Conservation (phyloP, 2,888 invertebrate genomes). For the Diaphora mendica region DNA sequence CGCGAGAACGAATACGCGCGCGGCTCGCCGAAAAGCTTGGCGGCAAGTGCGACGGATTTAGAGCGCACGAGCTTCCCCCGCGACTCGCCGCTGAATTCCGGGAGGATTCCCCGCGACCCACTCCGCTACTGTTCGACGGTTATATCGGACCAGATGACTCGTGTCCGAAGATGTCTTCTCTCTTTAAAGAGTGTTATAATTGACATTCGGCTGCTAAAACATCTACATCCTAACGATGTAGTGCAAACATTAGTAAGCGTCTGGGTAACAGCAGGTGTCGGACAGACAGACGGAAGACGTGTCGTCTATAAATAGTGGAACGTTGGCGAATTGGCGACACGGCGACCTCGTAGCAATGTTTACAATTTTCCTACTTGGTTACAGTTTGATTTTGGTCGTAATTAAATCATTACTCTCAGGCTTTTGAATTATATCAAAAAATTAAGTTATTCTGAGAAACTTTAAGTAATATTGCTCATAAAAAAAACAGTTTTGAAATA, state of each 20-base stretch:
- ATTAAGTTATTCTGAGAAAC: background rate
- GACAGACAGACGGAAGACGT: conserved; percentile 83
- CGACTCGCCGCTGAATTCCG: conserved; percentile 78
- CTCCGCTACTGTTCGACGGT: conserved; percentile 70
- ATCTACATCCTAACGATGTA: conserved; percentile 51
- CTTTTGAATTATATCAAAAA: background rate
- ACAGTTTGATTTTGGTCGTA: conserved; percentile 49
- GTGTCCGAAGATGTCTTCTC: conserved; percentile 52
- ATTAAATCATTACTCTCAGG: conserved; percentile 12
- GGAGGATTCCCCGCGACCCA: conserved; percentile 84
- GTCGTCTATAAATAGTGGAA: conserved; percentile 76
- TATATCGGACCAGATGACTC: conserved; percentile 75
- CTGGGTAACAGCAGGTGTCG: conserved; percentile 73
- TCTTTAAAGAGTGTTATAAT: conserved; percentile 62
- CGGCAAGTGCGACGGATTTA: conserved; percentile 83
- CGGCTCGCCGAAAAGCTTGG: conserved; percentile 76
- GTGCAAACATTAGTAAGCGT: conserved; percentile 57
- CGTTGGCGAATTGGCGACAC: conserved; percentile 80
- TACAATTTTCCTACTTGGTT: conserved; percentile 73
- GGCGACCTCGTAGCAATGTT: conserved; percentile 81
- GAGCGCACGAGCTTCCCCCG: conserved; percentile 78
- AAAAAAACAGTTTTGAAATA: conserved; percentile 14
- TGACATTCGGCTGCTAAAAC: conserved; percentile 47
- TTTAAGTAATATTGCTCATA: background rate
- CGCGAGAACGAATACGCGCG: conserved; percentile 60